Percentiles rank a stretch among this genome's conserved stretches.
phyloP scores from a whole-genome alignment of 2,113 vertebrate genomes.

The Charina bottae region DNA sequence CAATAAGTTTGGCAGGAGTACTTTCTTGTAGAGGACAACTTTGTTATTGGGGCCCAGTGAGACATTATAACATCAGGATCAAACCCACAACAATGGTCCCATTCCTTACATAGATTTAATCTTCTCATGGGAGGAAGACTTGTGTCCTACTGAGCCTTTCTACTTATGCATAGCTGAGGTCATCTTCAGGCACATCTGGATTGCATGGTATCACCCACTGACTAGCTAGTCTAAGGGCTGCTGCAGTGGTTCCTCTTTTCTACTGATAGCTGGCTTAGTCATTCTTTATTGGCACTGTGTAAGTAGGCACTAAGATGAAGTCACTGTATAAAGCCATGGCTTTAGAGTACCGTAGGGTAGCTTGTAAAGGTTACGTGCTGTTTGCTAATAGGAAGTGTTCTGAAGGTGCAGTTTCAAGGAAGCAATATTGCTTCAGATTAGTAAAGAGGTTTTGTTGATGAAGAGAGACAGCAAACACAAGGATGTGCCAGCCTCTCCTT shows the following conservation, averaged over 20 bases:
- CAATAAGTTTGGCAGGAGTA: background rate
- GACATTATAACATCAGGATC: background rate
- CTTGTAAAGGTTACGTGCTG: constrained; percentile 7
- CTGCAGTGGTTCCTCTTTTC: background rate
- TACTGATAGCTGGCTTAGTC: background rate
- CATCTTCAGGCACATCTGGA: background rate
- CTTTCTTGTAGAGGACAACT: background rate
- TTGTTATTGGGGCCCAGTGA: background rate
- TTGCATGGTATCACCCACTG: background rate
- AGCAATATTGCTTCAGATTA: background rate
- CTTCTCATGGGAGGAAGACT: background rate
- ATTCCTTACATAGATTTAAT: background rate
- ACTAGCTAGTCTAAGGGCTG: background rate
- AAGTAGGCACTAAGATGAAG: constrained; percentile 15
- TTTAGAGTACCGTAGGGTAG: background rate
- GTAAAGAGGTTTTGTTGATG: constrained; percentile 12
- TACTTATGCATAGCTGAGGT: background rate
- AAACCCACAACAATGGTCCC: background rate
- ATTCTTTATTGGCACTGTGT: background rate
- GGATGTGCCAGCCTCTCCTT: background rate
- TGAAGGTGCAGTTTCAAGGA: background rate
- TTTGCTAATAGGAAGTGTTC: constrained; percentile 16
- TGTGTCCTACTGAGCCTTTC: background rate
- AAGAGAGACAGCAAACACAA: constrained; percentile 6
- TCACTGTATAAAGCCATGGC: background rate